Evolutionary conservation across 1,140 invertebrate genomes (phyloP), one percentile per base, ranked within the genome.

Genomic region (Lasaia peninsularis): DNA sequence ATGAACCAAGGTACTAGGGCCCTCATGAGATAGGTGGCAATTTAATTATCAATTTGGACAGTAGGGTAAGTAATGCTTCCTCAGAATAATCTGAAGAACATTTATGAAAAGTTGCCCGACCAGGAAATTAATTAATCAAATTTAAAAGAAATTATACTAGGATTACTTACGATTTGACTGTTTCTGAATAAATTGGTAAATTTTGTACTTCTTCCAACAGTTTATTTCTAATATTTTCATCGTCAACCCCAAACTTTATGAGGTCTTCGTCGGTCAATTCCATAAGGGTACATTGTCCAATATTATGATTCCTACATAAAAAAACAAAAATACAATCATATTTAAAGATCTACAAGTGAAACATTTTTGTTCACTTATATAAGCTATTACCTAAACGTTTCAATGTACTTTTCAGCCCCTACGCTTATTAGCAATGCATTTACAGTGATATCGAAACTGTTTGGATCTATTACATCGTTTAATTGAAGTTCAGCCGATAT

Each of bases 241-340:
- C 75, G 65, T 86, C 78, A 9, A 90, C 68, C 31, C 86, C 88
- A 34, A 90, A 58, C 61, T 82, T 81, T 14, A 73, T 66, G 11
- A 90, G 71, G 65, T 90, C 88, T 67, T 85, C 83, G 58, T 90
- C 78, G 32, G 69, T 72, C 20, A 90, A 63, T 67, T 87, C 83
- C 49, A 78, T 71, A 31, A 90, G 57, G 32, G 81, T 81, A 53
- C 67, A 72, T 60, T 88, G 79, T 7, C 80, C 81, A 66, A 89
- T 87, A 52, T 88, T 84, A 32, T 78, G 56, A 62, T 80, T 77
- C 56, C 86, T 89, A 37, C 44, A 65, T 77, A 28, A 49, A 7
- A 50, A n/a, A 7, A 33, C 14, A 52, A 31, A 56, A 35, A 12
- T 5, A 32, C 32, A 5, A 33, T 1, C 0, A 34, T 11, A 4